Evolutionary conservation across 2,113 vertebrate genomes (phyloP), one percentile per base, ranked within the genome.

Genomic region (Melanocharis versteri): DNA sequence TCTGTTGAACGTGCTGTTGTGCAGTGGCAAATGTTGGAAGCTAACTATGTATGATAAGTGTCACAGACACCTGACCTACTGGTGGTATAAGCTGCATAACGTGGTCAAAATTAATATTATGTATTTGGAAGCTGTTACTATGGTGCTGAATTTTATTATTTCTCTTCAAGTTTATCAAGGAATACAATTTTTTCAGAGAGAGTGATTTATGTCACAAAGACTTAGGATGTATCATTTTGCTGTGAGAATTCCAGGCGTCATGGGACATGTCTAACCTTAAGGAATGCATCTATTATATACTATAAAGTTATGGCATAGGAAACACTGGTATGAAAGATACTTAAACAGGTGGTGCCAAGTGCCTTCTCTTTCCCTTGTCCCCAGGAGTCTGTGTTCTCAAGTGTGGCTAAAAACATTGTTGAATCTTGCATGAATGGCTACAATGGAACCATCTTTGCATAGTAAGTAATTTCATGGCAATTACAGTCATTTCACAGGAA

Each of bases 391-490:
- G 98, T 99, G 7, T 99, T 99, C 96, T 98, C 98, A 83, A 97
- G 95, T 39, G 99, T 99, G 94, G 99, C 98, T 83, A 99, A 99
- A 98, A 98, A 98, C 94, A 99, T 99, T 64, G 98, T 99, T 93
- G 99, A 99, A 92, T 99, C 99, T 15, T 99, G 99, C 80, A 98
- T 99, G 97, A 99, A 99, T 61, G 99, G 99, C 80, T 99, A 99
- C 94, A 99, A 99, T 40, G 99, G 99, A 37, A 99, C 99, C 77
- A 99, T 99, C 97, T 99, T 99, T 98, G 99, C 99, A 40, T 99
- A 99, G 99, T 99, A 98, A 99, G 99, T 81, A 6, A 50, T 65
- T 98, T 76, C 7, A 2, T 17, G 21, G 50, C 48, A 40, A 18
- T 54, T 61, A 22, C n/a, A 58, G 61, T 47, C 12, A 40, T 90